phyloP scores from a whole-genome alignment of 2,888 invertebrate genomes.

The Tenthredo amoena region DNA sequence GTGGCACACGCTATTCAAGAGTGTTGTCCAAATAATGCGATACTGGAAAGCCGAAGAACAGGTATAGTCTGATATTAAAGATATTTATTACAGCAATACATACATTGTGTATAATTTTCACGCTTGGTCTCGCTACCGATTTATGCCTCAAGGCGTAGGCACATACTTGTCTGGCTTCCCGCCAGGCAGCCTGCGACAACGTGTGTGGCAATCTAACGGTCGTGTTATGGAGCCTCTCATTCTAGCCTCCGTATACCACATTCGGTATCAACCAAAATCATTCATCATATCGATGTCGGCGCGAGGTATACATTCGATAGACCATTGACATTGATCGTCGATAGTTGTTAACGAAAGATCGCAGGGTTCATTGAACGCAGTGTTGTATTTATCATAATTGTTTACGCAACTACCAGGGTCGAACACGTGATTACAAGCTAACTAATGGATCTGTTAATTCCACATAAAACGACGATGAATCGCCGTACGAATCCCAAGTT shows the following conservation, averaged over 20 bases:
- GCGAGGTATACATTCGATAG: background rate
- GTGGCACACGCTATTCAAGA: slow-evolving; percentile 61
- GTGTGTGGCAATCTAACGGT: background rate
- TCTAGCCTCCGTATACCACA: background rate
- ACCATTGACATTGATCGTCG: background rate
- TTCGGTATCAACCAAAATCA: background rate
- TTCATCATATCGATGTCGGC: background rate
- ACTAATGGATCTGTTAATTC: background rate
- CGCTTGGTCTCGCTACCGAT: background rate
- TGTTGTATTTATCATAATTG: background rate
- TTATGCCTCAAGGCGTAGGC: background rate
- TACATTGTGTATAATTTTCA: background rate
- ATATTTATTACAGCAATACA: background rate
- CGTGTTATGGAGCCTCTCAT: background rate
- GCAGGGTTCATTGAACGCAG: slow-evolving; percentile 9
- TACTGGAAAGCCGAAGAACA: slow-evolving; percentile 58
- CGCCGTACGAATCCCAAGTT: background rate
- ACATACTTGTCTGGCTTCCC: slow-evolving; percentile 19
- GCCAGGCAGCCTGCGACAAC: slow-evolving; percentile 22
- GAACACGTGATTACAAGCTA: background rate
- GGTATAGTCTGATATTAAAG: slow-evolving; percentile 57
- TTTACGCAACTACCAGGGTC: background rate
- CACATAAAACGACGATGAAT: background rate
- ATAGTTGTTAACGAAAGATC: background rate
- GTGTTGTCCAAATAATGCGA: slow-evolving; percentile 60